Conservation (phyloP, 2,113 vertebrate genomes). For the Ia io region DNA sequence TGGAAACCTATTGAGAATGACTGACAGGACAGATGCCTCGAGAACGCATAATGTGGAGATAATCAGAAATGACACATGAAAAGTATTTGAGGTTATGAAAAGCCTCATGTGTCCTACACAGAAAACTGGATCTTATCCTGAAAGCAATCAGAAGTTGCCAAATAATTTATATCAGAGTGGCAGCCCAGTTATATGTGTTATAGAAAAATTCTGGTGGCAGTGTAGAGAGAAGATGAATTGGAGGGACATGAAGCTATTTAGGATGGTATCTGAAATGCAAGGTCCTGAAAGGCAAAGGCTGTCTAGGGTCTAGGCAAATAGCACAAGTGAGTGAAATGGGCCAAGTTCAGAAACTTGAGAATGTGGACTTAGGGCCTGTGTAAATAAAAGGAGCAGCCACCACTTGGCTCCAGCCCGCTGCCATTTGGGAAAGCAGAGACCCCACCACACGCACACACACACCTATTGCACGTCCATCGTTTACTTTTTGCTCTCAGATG, state of each 20-base stretch:
- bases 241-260: neutral
- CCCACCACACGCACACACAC: neutral
- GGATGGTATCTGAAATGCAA: neutral
- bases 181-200: neutral
- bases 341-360: slow-evolving; percentile 36
- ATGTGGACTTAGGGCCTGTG: neutral
- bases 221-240: neutral
- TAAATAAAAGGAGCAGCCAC: slow-evolving; percentile 31
- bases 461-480: neutral
- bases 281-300: neutral
- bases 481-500: slow-evolving; percentile 21
- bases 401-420: slow-evolving; percentile 1
- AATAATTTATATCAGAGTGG: neutral
- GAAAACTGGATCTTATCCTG: neutral
- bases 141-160: neutral
- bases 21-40: neutral
- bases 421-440: slow-evolving; percentile 10
- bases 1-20: neutral
- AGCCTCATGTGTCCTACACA: neutral
- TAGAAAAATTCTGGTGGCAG: neutral
- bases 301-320: neutral
- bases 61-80: neutral
- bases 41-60: neutral
- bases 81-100: neutral
- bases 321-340: neutral